Evolutionary conservation across 2,888 invertebrate genomes (phyloP).

Genomic region (Hermaeophaga mercurialis): DNA sequence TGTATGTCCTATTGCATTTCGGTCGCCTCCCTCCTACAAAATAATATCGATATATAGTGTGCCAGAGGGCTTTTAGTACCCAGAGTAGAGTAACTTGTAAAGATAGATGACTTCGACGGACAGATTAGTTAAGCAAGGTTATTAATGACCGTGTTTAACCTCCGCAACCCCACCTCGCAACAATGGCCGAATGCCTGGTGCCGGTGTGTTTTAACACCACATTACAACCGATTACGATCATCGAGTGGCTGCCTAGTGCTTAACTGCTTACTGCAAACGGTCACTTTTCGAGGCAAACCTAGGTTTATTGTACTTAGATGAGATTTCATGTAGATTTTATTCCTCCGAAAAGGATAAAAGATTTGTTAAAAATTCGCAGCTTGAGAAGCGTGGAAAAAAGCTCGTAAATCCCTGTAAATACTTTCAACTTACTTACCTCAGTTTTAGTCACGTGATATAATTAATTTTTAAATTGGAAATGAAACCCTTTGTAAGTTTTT

Average conservation of each 20-base stretch:
- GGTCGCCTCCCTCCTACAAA: neutral
- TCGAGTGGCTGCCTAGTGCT: neutral
- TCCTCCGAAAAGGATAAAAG: too few relatives aligned
- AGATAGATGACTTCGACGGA: conserved; percentile 62
- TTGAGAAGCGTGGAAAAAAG: too few relatives aligned
- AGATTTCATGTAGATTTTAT: too few relatives aligned
- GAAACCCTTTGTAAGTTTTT: too few relatives aligned
- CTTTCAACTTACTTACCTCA: too few relatives aligned
- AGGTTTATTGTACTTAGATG: too few relatives aligned
- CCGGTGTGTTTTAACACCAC: conserved; percentile 56
- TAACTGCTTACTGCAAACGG: neutral
- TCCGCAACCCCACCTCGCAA: conserved; percentile 60
- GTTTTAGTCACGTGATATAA: too few relatives aligned
- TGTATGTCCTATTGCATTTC: too few relatives aligned
- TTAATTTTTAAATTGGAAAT: too few relatives aligned
- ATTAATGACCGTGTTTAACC: conserved; percentile 69
- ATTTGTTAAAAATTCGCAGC: too few relatives aligned
- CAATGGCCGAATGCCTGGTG: conserved; percentile 51
- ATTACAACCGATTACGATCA: conserved; percentile 56
- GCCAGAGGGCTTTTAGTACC: conserved; percentile 6
- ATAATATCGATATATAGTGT: conserved; percentile 19
- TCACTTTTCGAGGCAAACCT: too few relatives aligned
- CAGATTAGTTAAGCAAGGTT: conserved; percentile 68
- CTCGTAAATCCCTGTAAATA: too few relatives aligned
- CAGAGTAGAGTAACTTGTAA: conserved; percentile 57